Base-by-base conservation (phyloP, 1,140 invertebrate genomes). In the Nasonia longicornis region DNA sequence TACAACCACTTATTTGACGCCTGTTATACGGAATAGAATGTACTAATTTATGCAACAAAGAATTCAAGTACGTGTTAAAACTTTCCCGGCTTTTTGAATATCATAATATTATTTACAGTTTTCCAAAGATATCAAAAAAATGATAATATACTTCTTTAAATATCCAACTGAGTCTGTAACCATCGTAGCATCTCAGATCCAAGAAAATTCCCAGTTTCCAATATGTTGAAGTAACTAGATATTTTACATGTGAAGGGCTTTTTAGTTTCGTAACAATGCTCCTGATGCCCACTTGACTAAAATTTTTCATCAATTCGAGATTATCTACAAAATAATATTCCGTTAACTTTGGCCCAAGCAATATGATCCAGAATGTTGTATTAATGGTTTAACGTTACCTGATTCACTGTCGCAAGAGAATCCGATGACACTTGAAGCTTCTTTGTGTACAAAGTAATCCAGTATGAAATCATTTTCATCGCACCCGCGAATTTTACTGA, bases 381-480 rank as follows among this genome's bases (percentile, higher is more conserved):
- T 22, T 22, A 63, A 10, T 31, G 4, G 12, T 67, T 38, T 16
- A 71, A 22, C 10, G 22, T 31, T 26, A 84, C 85, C 31, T 29
- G 75, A 48, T 1, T 66, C 22, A 14, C 78, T 20, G 14, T 79
- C 74, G 26, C 86, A 86, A 2, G 83, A 85, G 52, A 85, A 79
- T 66, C 83, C 83, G 38, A 82, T 83, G 0, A 85, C 79, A 64
- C 71, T 77, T 10, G 69, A 26, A 8, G 84, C 76, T 2, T 85
- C 71, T 35, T 85, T 85, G 14, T 83, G 80, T 10, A 81, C 1
- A 10, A 87, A 87, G 35, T 85, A 87, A 45, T 85, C 86, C 2
- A 77, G 77, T 81, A 86, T 82, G 2, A 87, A 80, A 11, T 80
- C 11, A 0, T 76, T 80, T 16, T 31, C 80, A 35, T 67, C 52